Conservation (phyloP, 2,797 vertebrate genomes). For the Sarcoramphus papa region DNA sequence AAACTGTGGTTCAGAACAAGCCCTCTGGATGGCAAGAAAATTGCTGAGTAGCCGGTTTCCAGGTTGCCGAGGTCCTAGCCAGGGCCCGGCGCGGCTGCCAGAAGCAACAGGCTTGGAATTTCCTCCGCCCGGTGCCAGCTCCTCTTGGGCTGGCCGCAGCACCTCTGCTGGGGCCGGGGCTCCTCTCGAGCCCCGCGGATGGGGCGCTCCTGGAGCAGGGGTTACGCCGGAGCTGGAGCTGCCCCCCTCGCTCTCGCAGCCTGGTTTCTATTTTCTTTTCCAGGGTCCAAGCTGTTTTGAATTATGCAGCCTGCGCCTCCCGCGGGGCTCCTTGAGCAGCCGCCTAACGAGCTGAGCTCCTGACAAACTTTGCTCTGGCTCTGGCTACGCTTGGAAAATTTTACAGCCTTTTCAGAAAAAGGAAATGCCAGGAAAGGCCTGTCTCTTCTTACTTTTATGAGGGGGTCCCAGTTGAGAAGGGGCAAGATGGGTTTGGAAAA, state of each 20-base stretch:
- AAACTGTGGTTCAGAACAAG: constrained; percentile 51
- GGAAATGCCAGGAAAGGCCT: constrained; percentile 68
- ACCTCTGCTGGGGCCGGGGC: constrained; percentile 48
- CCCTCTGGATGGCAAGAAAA: constrained; percentile 63
- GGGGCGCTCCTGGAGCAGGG: constrained; percentile 17
- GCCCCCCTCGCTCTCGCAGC: background rate
- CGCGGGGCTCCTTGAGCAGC: constrained; percentile 60
- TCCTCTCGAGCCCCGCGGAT: background rate
- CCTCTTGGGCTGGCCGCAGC: constrained; percentile 51
- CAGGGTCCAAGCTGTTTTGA: constrained; percentile 65
- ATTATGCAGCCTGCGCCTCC: constrained; percentile 53
- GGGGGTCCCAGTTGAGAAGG: constrained; percentile 47
- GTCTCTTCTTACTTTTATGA: constrained; percentile 65
- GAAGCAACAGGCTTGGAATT: constrained; percentile 76
- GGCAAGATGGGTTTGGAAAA: background rate
- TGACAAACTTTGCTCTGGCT: constrained; percentile 62
- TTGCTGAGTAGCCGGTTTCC: constrained; percentile 69
- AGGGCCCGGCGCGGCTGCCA: constrained; percentile 48
- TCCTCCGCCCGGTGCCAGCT: constrained; percentile 70
- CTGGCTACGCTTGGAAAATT: constrained; percentile 62
- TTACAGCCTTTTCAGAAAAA: constrained; percentile 68
- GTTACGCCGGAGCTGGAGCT: background rate
- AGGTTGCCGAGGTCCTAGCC: constrained; percentile 60
- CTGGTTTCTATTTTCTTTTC: constrained; percentile 67
- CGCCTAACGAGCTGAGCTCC: constrained; percentile 65